Conservation (phyloP, 1,140 invertebrate genomes). For the Alviniconcha marisindica region DNA sequence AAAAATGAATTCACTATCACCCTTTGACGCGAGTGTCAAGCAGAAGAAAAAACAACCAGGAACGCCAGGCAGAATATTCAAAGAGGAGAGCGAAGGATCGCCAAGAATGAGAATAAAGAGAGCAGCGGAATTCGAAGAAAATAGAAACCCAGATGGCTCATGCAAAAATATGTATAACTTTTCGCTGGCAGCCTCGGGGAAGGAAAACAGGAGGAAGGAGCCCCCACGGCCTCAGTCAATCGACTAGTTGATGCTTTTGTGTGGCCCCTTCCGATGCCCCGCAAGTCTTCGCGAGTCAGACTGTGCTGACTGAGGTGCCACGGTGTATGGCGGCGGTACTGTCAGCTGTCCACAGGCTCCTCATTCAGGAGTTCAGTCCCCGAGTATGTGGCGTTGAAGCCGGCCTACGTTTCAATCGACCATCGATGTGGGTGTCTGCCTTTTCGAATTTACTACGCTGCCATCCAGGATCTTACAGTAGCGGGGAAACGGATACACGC, state of each 20-base stretch:
- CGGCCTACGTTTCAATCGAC: too few relatives aligned
- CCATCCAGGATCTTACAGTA: too few relatives aligned
- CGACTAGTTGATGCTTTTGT: background rate
- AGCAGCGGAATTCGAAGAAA: background rate
- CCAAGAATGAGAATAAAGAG: background rate
- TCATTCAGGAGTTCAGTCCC: too few relatives aligned
- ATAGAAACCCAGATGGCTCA: constrained; percentile 13
- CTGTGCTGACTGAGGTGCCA: too few relatives aligned
- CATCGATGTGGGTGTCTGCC: too few relatives aligned
- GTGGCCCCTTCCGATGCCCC: background rate
- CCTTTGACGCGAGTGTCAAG: background rate
- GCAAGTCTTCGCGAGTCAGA: too few relatives aligned
- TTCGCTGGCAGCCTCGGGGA: background rate
- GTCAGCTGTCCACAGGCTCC: too few relatives aligned
- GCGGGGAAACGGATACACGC: too few relatives aligned
- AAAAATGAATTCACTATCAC: background rate
- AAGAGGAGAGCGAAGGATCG: background rate
- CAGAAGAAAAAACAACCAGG: background rate
- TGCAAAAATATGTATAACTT: constrained; percentile 32
- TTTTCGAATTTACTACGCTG: too few relatives aligned
- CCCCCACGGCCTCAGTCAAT: background rate
- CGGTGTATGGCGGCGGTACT: too few relatives aligned
- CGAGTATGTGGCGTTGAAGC: too few relatives aligned
- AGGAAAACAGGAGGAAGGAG: constrained; percentile 1
- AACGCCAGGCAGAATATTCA: background rate